Conservation (phyloP, 2,797 vertebrate genomes). For the Gallinago nigripennis region DNA sequence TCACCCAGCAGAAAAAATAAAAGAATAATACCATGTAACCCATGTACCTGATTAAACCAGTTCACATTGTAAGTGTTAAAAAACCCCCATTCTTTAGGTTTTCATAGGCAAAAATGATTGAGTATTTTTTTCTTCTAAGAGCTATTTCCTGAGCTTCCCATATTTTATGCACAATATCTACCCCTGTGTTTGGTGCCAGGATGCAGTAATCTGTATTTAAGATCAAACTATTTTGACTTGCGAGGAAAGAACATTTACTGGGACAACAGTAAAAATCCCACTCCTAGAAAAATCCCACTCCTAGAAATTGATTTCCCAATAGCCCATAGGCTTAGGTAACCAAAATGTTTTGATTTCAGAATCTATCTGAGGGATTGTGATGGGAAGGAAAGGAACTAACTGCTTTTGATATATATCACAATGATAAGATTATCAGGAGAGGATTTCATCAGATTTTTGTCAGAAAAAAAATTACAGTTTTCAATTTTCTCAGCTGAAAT, state of each 20-base stretch:
- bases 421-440: not conserved
- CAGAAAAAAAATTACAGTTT: not conserved
- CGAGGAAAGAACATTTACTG: not conserved
- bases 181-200: not conserved
- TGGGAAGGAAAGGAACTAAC: not conserved
- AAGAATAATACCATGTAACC: not conserved
- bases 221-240: not conserved
- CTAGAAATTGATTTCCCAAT: not conserved
- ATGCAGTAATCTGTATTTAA: not conserved
- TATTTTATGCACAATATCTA: not conserved
- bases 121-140: not conserved
- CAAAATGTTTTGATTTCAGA: not conserved
- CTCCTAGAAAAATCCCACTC: not conserved
- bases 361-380: not conserved
- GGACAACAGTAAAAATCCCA: not conserved
- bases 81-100: not conserved
- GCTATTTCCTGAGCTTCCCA: not conserved
- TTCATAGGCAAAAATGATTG: not conserved
- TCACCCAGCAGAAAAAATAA: not conserved
- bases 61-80: not conserved
- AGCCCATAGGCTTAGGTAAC: not conserved
- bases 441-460: not conserved
- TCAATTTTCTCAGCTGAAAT: not conserved
- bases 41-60: too few species aligned
- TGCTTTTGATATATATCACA: not conserved